Evolutionary conservation across 2,888 invertebrate species (phyloP).

Genomic region (Microplitis deprimator): DNA sequence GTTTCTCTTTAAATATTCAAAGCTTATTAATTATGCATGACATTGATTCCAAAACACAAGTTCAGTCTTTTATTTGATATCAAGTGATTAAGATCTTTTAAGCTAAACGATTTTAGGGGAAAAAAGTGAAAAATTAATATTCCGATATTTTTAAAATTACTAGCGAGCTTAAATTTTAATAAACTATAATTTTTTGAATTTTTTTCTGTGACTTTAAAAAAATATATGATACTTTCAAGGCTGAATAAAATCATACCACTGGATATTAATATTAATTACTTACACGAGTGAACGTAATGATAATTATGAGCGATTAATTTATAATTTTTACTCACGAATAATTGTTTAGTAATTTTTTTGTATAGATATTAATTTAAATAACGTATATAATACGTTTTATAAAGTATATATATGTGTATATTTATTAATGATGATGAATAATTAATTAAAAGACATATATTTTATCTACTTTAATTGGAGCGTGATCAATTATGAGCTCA

Average conservation of each 20-base stretch:
- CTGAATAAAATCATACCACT: not conserved
- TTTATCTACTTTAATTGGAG: conserved; percentile 24
- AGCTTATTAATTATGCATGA: no score
- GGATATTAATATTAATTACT: not conserved
- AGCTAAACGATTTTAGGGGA: no score
- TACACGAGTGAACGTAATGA: not conserved
- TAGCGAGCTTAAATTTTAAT: no score
- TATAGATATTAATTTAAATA: not conserved
- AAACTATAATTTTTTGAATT: no score
- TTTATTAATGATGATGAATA: not conserved
- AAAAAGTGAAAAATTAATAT: no score
- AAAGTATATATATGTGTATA: no score
- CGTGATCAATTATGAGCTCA: conserved; percentile 26
- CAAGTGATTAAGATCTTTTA: no score
- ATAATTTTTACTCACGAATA: not conserved
- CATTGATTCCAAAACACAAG: no score
- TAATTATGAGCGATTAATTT: not conserved
- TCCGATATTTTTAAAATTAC: no score
- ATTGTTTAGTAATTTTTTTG: not conserved
- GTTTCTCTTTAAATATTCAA: not conserved
- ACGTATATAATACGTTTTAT: no score
- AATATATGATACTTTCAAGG: not conserved
- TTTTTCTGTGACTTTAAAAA: not conserved
- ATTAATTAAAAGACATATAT: conserved; percentile 17
- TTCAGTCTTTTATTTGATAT: no score